Evolutionary conservation across 2,797 vertebrate species (phyloP).

Genomic region (Takifugu rubripes): DNA sequence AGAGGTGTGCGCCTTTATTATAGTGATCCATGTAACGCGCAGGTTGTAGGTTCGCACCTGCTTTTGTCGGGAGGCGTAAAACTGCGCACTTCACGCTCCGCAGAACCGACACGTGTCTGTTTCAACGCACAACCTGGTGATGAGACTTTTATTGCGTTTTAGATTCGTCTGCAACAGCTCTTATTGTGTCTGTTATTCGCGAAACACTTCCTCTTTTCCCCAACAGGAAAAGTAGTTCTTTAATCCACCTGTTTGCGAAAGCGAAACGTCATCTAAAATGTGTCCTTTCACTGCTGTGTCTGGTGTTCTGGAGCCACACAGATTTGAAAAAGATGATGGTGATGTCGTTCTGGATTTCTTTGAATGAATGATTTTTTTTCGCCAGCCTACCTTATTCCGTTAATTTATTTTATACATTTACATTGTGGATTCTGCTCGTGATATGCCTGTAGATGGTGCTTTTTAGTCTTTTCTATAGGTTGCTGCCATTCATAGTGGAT

Average conservation of each 20-base stretch:
- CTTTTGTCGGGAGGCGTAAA: constrained; percentile 5
- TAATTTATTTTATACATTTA: no score
- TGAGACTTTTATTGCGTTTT: neutral
- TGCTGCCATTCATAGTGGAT: neutral
- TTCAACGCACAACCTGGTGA: neutral
- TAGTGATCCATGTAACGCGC: neutral
- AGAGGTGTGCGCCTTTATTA: constrained; percentile 1
- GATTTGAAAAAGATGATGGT: no score
- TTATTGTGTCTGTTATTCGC: neutral
- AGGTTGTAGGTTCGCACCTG: constrained; percentile 31
- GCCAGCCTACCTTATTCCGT: no score
- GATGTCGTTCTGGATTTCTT: no score
- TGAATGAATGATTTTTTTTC: no score
- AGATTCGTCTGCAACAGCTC: neutral
- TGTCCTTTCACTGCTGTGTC: no score
- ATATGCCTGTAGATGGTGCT: no score
- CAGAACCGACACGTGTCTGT: neutral
- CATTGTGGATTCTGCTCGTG: no score
- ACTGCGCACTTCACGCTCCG: neutral
- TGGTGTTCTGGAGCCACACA: no score
- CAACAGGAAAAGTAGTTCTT: neutral
- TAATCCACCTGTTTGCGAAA: constrained; percentile 9
- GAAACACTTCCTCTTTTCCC: neutral
- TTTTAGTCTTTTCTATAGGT: neutral
- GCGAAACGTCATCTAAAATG: no score